Evolutionary conservation across 2,797 vertebrate genomes (phyloP).

Genomic region (Gymnoscopelus microlampas): DNA sequence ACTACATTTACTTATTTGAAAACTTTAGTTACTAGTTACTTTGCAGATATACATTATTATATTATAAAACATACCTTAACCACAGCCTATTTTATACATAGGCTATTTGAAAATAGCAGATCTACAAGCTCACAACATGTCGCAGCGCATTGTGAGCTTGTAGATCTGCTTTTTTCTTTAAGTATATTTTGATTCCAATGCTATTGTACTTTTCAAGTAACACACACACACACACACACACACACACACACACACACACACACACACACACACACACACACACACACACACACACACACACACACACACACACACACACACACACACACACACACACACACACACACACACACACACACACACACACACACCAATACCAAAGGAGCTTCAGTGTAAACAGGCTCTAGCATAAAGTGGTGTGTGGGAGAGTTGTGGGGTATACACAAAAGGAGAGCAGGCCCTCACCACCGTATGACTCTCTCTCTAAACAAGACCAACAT

Average conservation of each 20-base stretch:
- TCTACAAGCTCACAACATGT: too few relatives aligned
- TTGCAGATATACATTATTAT: too few relatives aligned
- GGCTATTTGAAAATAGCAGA: too few relatives aligned
- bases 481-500: conserved; percentile 63
- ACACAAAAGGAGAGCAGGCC: conserved; percentile 58
- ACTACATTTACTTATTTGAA: background rate
- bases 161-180: too few relatives aligned
- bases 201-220: too few relatives aligned
- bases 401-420: conserved; percentile 51
- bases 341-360: conserved; percentile 10
- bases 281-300: conserved; percentile 15
- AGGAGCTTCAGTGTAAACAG: conserved; percentile 57
- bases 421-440: conserved; percentile 49
- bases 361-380: conserved; percentile 30
- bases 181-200: too few relatives aligned
- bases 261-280: background rate
- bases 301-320: background rate
- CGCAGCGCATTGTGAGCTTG: too few relatives aligned
- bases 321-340: conserved; percentile 4
- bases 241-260: conserved; percentile 20
- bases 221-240: conserved; percentile 34
- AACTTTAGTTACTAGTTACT: background rate
- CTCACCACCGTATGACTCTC: conserved; percentile 55
- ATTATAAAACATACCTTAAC: too few relatives aligned
- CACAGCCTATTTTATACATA: too few relatives aligned